Base-by-base conservation (phyloP, 2,888 invertebrate genomes). In the Chrysomela aeneicollis region DNA sequence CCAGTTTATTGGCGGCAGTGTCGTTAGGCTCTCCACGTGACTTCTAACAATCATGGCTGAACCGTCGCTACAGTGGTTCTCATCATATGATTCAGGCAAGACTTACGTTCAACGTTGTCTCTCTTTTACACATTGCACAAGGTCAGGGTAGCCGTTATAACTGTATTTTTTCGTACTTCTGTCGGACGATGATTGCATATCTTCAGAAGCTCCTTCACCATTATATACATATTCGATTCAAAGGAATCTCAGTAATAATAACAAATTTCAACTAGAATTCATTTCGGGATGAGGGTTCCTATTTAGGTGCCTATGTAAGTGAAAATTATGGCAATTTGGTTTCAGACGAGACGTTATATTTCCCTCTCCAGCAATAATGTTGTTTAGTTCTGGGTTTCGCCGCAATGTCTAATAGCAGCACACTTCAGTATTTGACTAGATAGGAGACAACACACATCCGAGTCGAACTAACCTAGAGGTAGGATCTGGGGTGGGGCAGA, bases 31-130 rank as follows among this genome's bases (percentile, higher is more conserved):
- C 55, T 73, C 78, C 82, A 83, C 81, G 81, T 82, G 82, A 76
- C 74, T 75, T 74, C 74, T 76, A 74, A 74, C 77, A 81, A 82
- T 81, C 76, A 82, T 82, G 82, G 81, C 79, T 72, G 76, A 70
- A 71, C 55, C 67, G 71, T 69, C 66, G 59, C 58, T 71, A 62
- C 63, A 63, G 63, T 66, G 62, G 67, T 71, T 69, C 70, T 67
- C 62, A 61, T 73, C 69, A 66, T 67, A 59, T 66, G 68, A 70
- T 71, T 72, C 61, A 74, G 65, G 55, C 55, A 51, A 67, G 76
- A 76, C 76, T 6, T 71, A 64, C 74, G 68, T 68, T 15, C 18
- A 21, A 30, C 32, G 46, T 71, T 52, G 63, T 73, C 71, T 68
- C 61, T 32, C 51, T 71, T 63, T 66, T 17, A 46, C 46, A 26